These are phyloP conservation scores for Chaenodraco wilsoni DNA, from an alignment of 2,797 vertebrate genomes.

Conservation along the genomic window DNA sequence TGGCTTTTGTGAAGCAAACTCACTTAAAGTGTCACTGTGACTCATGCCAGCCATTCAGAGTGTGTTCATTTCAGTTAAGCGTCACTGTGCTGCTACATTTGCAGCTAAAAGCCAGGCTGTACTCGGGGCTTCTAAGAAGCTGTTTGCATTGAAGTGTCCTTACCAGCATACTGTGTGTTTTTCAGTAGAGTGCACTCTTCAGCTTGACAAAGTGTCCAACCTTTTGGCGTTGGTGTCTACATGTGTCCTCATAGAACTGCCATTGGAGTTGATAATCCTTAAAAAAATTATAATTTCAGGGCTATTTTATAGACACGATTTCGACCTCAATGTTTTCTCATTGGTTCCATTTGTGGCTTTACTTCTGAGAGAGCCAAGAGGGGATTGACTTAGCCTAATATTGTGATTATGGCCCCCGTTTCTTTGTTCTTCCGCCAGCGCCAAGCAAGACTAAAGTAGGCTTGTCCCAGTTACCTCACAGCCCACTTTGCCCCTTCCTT, in stretches of 20 bases:
- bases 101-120: slow-evolving; percentile 34
- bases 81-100: slow-evolving; percentile 35
- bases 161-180: slow-evolving; percentile 1
- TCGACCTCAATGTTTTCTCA: neutral
- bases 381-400: slow-evolving; percentile 30
- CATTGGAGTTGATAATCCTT: neutral
- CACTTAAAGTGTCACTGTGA: slow-evolving; percentile 22
- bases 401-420: slow-evolving; percentile 23
- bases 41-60: slow-evolving; percentile 11
- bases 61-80: slow-evolving; percentile 33
- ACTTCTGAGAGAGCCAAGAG: slow-evolving; percentile 27
- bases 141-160: slow-evolving; percentile 10
- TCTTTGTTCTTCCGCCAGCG: slow-evolving; percentile 22
- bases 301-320: neutral
- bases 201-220: neutral
- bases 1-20: slow-evolving; percentile 26
- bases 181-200: neutral
- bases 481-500: slow-evolving; percentile 13
- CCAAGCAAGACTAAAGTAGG: slow-evolving; percentile 18
- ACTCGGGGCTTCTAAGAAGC: neutral
- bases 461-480: slow-evolving; percentile 32
- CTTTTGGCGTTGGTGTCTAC: neutral
- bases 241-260: neutral
- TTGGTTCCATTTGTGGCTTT: slow-evolving; percentile 5
- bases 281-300: neutral